These are phyloP conservation scores for Drosophila arawakana DNA, from an alignment of 1,140 invertebrate genomes.

Conservation along the genomic window DNA sequence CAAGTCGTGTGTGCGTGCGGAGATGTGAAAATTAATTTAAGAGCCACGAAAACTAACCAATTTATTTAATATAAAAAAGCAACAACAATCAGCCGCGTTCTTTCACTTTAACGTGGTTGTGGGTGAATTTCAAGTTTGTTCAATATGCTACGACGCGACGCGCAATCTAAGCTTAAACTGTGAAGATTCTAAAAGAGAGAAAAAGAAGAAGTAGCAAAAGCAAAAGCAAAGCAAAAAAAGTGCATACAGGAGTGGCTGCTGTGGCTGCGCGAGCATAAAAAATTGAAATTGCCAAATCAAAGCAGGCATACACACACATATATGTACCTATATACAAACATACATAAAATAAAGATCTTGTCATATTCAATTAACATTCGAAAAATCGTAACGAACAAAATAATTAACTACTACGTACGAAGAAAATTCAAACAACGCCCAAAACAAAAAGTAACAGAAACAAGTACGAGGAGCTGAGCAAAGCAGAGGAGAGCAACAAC, in stretches of 20 bases:
- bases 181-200: conserved; percentile 41
- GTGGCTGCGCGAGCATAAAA: conserved; percentile 53
- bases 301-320: conserved; percentile 38
- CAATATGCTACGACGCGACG: conserved; percentile 50
- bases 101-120: conserved; percentile 26
- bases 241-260: conserved; percentile 74
- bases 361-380: conserved; percentile 42
- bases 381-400: conserved; percentile 40
- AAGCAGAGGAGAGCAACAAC: conserved; percentile 4
- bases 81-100: conserved; percentile 33
- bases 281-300: conserved; percentile 61
- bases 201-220: conserved; percentile 62
- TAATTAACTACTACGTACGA: conserved; percentile 38
- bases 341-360: conserved; percentile 31
- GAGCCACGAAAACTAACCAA: conserved; percentile 55
- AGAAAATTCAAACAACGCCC: conserved; percentile 70
- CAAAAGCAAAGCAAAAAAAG: conserved; percentile 54
- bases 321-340: background rate
- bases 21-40: conserved; percentile 43
- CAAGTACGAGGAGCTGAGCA: conserved; percentile 37
- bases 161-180: conserved; percentile 31
- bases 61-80: conserved; percentile 47
- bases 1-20: conserved; percentile 49
- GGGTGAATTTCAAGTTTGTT: conserved; percentile 24
- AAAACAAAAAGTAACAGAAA: conserved; percentile 52